phyloP scores from a whole-genome alignment of 2,797 vertebrate genomes.

The Manis javanica region DNA sequence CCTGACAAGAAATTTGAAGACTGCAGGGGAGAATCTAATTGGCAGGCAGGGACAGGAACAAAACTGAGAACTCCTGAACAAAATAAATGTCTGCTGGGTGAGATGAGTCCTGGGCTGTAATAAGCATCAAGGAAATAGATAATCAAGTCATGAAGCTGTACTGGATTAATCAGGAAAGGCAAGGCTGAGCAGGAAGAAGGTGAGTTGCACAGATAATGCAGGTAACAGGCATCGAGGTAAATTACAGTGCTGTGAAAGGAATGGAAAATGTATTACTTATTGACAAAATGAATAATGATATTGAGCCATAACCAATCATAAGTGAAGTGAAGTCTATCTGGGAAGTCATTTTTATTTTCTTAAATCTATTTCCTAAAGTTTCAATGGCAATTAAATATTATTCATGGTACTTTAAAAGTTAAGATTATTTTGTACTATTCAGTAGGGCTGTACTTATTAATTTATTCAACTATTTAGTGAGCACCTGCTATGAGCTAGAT shows the following conservation, averaged over 20 bases:
- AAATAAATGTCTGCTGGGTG: neutral
- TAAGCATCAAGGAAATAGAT: neutral
- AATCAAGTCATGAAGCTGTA: neutral
- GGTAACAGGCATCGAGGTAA: neutral
- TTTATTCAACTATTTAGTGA: slow-evolving; percentile 10
- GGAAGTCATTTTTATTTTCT: slow-evolving; percentile 17
- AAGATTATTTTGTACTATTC: neutral
- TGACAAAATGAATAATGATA: neutral
- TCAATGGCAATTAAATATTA: slow-evolving; percentile 7
- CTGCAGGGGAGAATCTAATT: neutral
- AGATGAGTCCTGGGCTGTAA: neutral
- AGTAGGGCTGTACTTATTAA: neutral
- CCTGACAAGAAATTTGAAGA: neutral
- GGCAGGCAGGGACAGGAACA: neutral
- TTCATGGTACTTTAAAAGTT: neutral
- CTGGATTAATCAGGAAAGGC: neutral
- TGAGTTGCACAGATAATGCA: neutral
- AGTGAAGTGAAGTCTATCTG: neutral
- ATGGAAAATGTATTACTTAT: neutral
- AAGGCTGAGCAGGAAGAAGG: neutral
- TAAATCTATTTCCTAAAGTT: slow-evolving; percentile 1
- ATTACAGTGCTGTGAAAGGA: neutral
- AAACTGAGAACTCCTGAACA: neutral
- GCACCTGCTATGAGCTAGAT: neutral
- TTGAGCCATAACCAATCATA: neutral